Conservation (phyloP, 2,888 invertebrate species). For the Rhagonycha fulva region DNA sequence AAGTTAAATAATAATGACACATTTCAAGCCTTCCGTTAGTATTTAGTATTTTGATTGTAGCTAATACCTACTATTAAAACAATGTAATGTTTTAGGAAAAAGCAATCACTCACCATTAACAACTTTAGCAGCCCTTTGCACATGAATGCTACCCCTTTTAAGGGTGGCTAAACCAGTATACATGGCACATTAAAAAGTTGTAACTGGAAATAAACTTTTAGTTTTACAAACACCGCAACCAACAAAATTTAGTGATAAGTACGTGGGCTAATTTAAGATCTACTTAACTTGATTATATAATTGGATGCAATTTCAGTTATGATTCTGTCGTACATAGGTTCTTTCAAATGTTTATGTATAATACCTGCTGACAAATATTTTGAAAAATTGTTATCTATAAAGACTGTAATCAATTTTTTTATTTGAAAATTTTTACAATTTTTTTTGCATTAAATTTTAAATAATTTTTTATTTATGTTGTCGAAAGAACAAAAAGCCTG, state of each 20-base stretch:
- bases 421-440: too few species aligned
- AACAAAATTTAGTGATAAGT: slow-evolving; percentile 6
- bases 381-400: background rate
- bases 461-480: too few species aligned
- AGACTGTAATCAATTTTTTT: too few species aligned
- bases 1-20: background rate
- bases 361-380: background rate
- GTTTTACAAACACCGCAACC: background rate
- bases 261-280: slow-evolving; percentile 17
- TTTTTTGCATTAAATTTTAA: too few species aligned
- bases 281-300: slow-evolving; percentile 26
- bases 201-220: background rate
- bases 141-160: slow-evolving; percentile 59
- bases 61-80: too few species aligned
- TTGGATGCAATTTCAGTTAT: slow-evolving; percentile 18
- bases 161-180: slow-evolving; percentile 44
- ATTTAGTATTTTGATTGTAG: background rate
- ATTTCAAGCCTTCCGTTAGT: too few species aligned
- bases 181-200: slow-evolving; percentile 24
- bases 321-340: background rate
- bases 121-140: slow-evolving; percentile 59
- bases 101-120: slow-evolving; percentile 56
- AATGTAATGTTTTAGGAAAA: background rate
- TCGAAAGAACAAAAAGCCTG: too few species aligned
- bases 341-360: background rate